Evolutionary conservation across 2,113 vertebrate genomes (phyloP), one percentile per base, ranked within the genome.

Genomic region (Peromyscus maniculatus): DNA sequence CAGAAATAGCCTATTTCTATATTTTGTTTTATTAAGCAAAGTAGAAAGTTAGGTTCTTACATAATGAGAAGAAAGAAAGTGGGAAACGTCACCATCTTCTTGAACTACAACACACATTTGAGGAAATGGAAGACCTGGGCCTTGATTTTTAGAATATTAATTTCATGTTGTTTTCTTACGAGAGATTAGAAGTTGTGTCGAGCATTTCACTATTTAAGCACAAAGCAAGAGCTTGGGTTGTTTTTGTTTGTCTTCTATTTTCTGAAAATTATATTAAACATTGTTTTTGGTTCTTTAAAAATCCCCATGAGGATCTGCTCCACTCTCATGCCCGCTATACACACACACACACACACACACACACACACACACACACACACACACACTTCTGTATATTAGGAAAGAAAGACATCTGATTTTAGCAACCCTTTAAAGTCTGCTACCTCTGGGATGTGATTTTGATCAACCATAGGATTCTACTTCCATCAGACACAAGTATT

Each of bases 81-180:
- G 91, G 24, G n/a, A 1, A 89, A 52, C 90, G 1, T 43, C 74
- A 28, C 57, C 90, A 66, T 71, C 91, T 96, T 79, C 49, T 87
- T 64, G 8, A 95, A 95, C 84, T 95, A 86, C 84, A 86, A 49
- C 26, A 71, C 43, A 12, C 21, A 75, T 55, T 82, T 69, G 15
- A 80, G 39, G 5, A 57, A 93, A 86, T 4, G 26, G 43, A 67
- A 95, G 91, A 79, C 10, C 67, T 55, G 52, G 91, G 13, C 39
- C 39, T 94, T 79, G 24, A 69, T 52, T 93, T 19, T 77, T 28
- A 74, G 89, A 95, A 59, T 55, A 12, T 17, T 5, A 78, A 80
- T 87, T 93, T 91, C 71, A 79, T 74, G 86, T 72, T 94, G 77
- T 66, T 96, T 90, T 78, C 77, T 39, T 9, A 15, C 82, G 88